These are phyloP conservation scores for Epinotia ramella DNA, from an alignment of 2,888 invertebrate species.

Conservation along the genomic window DNA sequence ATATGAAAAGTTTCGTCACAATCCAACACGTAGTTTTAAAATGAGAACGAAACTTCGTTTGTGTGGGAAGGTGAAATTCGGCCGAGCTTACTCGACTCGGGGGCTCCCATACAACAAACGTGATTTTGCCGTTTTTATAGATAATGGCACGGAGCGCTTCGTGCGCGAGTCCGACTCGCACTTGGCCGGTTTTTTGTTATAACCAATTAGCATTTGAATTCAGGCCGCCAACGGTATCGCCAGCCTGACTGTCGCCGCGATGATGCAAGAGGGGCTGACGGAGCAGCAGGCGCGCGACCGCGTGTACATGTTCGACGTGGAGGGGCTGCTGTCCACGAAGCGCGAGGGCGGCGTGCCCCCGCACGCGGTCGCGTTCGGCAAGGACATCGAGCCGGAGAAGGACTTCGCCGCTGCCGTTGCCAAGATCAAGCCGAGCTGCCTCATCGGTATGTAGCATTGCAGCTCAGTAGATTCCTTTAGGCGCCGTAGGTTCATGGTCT, in stretches of 20 bases:
- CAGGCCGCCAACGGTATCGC: conserved; percentile 97
- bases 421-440: conserved; percentile 93
- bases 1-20: too few relatives aligned
- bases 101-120: too few relatives aligned
- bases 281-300: conserved; percentile 91
- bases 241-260: conserved; percentile 94
- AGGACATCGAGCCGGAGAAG: conserved; percentile 91
- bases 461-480: background rate
- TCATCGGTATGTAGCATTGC: conserved; percentile 89
- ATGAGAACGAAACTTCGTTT: too few relatives aligned
- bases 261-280: conserved; percentile 89
- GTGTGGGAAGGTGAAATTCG: too few relatives aligned
- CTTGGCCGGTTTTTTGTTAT: too few relatives aligned
- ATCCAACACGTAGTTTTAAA: too few relatives aligned
- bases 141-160: too few relatives aligned
- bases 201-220: conserved; percentile 20
- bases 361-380: conserved; percentile 90
- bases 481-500: too few relatives aligned
- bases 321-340: conserved; percentile 92
- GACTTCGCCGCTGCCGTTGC: conserved; percentile 92
- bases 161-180: too few relatives aligned
- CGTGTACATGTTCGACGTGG: conserved; percentile 98
- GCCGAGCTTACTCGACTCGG: too few relatives aligned
- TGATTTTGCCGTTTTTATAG: too few relatives aligned
- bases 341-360: conserved; percentile 88